These are phyloP conservation scores for Hyles vespertilio DNA, from an alignment of 1,140 invertebrate species.

Conservation along the genomic window DNA sequence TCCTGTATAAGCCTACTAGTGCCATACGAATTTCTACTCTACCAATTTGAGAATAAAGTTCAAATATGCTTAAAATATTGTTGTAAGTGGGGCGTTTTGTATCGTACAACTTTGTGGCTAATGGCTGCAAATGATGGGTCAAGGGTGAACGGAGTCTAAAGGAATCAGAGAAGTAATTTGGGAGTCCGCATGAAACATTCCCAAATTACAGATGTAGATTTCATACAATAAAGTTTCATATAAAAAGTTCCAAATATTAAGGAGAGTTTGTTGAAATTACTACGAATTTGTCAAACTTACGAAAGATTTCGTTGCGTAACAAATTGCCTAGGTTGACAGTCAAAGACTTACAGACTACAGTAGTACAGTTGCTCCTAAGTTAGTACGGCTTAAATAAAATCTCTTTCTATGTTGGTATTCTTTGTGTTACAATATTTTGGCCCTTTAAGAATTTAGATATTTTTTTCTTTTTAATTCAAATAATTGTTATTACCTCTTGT, in stretches of 20 bases:
- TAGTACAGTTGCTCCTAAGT: no score
- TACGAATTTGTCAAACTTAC: no score
- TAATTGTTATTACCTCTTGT: no score
- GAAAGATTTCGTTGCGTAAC: no score
- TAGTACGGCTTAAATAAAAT: no score
- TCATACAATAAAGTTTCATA: background rate
- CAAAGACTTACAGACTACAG: no score
- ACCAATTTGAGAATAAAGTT: slow-evolving; percentile 16
- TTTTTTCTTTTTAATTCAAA: no score
- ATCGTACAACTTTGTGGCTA: slow-evolving; percentile 26
- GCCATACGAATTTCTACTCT: slow-evolving; percentile 23
- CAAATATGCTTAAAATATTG: slow-evolving; percentile 25
- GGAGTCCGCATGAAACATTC: slow-evolving; percentile 19
- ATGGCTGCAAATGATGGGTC: slow-evolving; percentile 64
- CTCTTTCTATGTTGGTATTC: no score
- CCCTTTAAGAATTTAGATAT: no score
- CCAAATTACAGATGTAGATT: slow-evolving; percentile 8
- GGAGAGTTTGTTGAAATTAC: background rate
- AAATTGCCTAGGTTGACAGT: no score
- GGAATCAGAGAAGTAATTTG: slow-evolving; percentile 54
- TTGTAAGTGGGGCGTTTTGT: slow-evolving; percentile 5
- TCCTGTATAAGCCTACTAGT: slow-evolving; percentile 16
- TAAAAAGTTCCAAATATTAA: background rate
- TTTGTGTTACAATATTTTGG: no score
- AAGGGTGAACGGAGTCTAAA: slow-evolving; percentile 53